Percentiles rank a stretch among this genome's conserved stretches.
Conservation (phyloP, 2,113 vertebrate species). For the Coreoperca whiteheadi region DNA sequence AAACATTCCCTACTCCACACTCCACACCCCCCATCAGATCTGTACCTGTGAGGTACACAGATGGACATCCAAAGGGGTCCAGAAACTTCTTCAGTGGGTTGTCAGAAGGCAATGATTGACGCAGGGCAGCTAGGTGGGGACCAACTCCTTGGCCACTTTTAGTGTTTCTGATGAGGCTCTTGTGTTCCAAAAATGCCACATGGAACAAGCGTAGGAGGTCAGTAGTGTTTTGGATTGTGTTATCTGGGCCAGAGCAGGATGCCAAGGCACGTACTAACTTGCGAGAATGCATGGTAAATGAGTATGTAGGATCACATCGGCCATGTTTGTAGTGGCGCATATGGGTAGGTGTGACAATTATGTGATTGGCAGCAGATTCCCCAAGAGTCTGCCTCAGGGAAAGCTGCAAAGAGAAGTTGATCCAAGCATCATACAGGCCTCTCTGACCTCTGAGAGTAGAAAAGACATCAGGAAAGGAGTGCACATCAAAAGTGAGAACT, state of each 20-base stretch:
- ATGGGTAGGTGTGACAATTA: slow-evolving; percentile 86
- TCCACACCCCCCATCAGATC: slow-evolving; percentile 83
- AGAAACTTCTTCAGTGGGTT: slow-evolving; percentile 82
- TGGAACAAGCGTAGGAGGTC: slow-evolving; percentile 81
- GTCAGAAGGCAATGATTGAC: slow-evolving; percentile 73
- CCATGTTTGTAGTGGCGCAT: slow-evolving; percentile 88
- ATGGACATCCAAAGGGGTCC: slow-evolving; percentile 83
- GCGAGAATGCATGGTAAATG: slow-evolving; percentile 74
- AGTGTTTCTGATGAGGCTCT: slow-evolving; percentile 82
- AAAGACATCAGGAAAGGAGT: slow-evolving; percentile 84
- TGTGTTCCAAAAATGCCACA: slow-evolving; percentile 83
- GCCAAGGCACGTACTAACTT: slow-evolving; percentile 74
- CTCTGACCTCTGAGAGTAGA: slow-evolving; percentile 80
- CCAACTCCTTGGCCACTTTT: slow-evolving; percentile 85
- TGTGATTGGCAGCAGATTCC: slow-evolving; percentile 71
- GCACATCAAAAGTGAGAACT: slow-evolving; percentile 83
- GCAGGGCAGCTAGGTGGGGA: slow-evolving; percentile 83
- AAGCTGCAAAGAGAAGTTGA: slow-evolving; percentile 86
- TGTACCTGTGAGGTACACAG: slow-evolving; percentile 85
- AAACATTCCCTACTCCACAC: slow-evolving; percentile 85
- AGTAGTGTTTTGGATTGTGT: slow-evolving; percentile 55
- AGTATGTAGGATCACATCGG: slow-evolving; percentile 87
- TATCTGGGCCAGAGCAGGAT: slow-evolving; percentile 65
- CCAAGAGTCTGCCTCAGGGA: slow-evolving; percentile 82
- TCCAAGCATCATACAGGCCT: slow-evolving; percentile 85